Base-by-base conservation (phyloP, 2,888 invertebrate species). In the Lymantria dispar region DNA sequence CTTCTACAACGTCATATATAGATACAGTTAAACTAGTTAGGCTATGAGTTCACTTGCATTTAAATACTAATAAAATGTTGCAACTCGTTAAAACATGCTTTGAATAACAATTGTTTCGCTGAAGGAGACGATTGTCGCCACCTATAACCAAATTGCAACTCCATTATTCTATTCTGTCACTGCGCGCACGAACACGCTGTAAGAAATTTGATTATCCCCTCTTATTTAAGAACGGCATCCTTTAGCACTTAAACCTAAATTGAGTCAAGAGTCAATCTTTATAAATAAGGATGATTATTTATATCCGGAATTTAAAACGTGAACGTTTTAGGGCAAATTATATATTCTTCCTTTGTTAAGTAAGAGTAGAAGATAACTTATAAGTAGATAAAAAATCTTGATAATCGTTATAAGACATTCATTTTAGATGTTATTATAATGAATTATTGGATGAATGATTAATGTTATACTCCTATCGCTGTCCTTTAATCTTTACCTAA, bases 101-200 rank as follows among this genome's bases (percentile, higher is more conserved):
- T 45, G 46, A 48, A 50, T 49, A 52, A 51, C 55, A 60, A 62
- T 56, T 62, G 58, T 60, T 61, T 58, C 54, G 50, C 47, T 44
- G 54, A 36, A 51, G 48, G 56, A 43, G 53, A 55, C 52, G 57
- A 62, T 68, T 60, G 56, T 47, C 52, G 50, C 45, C 39, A 45
- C 62, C 67, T 64, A 66, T 66, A 54, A 53, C 51, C 60, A 77
- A 81, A 80, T 81, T 80, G 76, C 68, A 58, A 62, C 49, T 52
- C 74, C 65, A 86, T 85, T 85, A 86, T 84, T 72, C 83, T 77
- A 83, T 86, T 83, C 66, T 60, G 58, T 48, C n/a, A 49, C 52
- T 56, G 42, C 54, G 50, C 50, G 54, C 52, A 51, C 47, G 43
- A 39, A 47, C 50, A 51, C 55, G 55, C 44, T 49, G 59, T 47